Conservation (phyloP, 2,113 vertebrate genomes). For the Sakesphorus luctuosus region DNA sequence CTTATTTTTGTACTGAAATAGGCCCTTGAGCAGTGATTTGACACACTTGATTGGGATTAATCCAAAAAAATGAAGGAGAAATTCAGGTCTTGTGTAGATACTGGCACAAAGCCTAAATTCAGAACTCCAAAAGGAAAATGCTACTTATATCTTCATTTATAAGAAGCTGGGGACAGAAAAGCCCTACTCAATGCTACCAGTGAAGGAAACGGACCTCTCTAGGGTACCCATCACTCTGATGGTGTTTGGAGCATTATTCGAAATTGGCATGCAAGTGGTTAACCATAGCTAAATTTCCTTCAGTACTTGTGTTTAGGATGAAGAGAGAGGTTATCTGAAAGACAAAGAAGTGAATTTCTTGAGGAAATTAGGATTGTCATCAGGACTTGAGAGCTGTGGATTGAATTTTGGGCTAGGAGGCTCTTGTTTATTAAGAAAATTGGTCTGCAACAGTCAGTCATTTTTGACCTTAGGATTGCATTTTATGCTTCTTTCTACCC, state of each 20-base stretch:
- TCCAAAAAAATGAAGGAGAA: neutral
- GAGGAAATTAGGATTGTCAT: neutral
- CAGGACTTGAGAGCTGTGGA: neutral
- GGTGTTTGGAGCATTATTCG: neutral
- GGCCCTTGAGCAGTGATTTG: slow-evolving; percentile 7
- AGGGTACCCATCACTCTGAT: neutral
- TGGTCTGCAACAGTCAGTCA: neutral
- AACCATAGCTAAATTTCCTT: neutral
- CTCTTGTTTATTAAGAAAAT: neutral
- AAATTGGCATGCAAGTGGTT: neutral
- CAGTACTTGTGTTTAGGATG: neutral
- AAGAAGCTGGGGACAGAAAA: neutral
- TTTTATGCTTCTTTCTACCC: neutral
- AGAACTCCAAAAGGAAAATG: neutral
- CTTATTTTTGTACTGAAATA: neutral
- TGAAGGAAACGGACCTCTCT: neutral
- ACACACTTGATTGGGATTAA: slow-evolving; percentile 24
- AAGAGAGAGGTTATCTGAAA: neutral
- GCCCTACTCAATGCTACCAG: neutral
- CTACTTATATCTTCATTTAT: neutral
- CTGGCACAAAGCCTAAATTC: neutral
- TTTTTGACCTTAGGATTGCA: neutral
- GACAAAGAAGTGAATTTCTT: neutral
- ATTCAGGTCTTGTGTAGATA: neutral
- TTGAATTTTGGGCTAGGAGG: neutral